phyloP scores from a whole-genome alignment of 64 coral and sea anemone species.

The Catalaphyllia jardinei region DNA sequence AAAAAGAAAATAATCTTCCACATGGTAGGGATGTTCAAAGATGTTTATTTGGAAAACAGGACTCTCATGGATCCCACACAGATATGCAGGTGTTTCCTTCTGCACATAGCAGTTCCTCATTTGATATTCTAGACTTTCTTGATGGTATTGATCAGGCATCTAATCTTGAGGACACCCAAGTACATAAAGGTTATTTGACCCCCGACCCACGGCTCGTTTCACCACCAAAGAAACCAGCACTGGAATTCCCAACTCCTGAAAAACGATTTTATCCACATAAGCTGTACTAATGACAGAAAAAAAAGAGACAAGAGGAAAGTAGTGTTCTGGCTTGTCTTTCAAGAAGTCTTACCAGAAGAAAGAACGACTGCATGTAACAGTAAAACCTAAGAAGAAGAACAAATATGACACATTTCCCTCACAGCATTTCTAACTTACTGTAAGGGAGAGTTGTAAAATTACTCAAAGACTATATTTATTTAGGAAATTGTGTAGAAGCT shows the following conservation, averaged over 20 bases:
- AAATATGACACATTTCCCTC: too few relatives aligned
- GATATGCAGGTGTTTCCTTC: not conserved
- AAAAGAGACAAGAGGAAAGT: not conserved
- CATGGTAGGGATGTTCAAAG: conserved; percentile 17
- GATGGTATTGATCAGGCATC: conserved; percentile 13
- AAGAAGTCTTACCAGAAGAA: not conserved
- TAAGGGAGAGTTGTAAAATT: too few relatives aligned
- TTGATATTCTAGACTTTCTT: conserved; percentile 44
- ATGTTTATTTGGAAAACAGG: conserved; percentile 36
- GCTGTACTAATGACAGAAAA: conserved; percentile 14
- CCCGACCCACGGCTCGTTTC: conserved; percentile 31
- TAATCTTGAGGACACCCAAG: not conserved
- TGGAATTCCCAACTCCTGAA: conserved; percentile 47
- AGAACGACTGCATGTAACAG: not conserved
- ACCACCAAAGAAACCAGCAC: conserved; percentile 59
- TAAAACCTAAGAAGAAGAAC: too few relatives aligned
- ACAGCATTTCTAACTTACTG: too few relatives aligned
- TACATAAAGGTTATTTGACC: conserved; percentile 9
- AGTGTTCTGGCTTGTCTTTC: not conserved
- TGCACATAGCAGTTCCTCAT: conserved; percentile 2
- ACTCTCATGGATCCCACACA: not conserved
- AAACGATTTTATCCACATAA: conserved; percentile 61
- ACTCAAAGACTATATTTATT: too few relatives aligned
- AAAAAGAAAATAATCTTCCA: not conserved
- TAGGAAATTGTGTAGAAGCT: too few relatives aligned